Evolutionary conservation across 2,888 invertebrate genomes (phyloP).

Genomic region (Cataglyphis rosenhaueri): DNA sequence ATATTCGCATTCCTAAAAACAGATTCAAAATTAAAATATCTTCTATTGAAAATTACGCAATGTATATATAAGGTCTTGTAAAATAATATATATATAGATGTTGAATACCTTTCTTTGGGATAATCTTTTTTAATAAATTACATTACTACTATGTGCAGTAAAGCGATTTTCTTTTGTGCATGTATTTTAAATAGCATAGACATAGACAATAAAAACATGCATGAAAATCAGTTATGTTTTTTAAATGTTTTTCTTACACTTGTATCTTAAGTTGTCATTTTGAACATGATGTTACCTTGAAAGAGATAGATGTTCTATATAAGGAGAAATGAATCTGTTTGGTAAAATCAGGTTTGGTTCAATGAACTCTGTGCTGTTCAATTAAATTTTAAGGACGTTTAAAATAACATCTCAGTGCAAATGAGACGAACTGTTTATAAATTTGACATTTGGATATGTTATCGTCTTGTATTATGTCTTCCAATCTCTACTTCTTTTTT

Average conservation of each 20-base stretch:
- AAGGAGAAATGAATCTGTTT: conserved; percentile 8
- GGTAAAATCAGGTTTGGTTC: conserved; percentile 9
- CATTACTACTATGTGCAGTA: not conserved
- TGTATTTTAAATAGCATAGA: not conserved
- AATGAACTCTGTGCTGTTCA: conserved; percentile 21
- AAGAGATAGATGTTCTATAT: not conserved
- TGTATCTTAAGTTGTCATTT: not conserved
- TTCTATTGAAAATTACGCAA: too few species aligned
- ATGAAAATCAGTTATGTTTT: not conserved
- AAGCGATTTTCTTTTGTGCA: not conserved
- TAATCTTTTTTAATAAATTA: not conserved
- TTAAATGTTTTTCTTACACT: not conserved
- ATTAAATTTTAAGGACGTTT: conserved; percentile 43
- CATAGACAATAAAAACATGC: not conserved
- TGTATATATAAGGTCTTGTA: too few species aligned
- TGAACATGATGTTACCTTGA: not conserved
- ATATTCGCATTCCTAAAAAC: too few species aligned
- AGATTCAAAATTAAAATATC: too few species aligned
- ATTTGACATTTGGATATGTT: conserved; percentile 17
- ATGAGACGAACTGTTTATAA: not conserved
- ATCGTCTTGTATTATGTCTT: conserved; percentile 2
- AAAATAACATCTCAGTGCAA: not conserved
- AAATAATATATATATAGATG: not conserved
- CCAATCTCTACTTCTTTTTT: not conserved
- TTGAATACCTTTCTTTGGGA: not conserved